phyloP scores from a whole-genome alignment of 2,888 invertebrate genomes.

The Drepana falcataria region DNA sequence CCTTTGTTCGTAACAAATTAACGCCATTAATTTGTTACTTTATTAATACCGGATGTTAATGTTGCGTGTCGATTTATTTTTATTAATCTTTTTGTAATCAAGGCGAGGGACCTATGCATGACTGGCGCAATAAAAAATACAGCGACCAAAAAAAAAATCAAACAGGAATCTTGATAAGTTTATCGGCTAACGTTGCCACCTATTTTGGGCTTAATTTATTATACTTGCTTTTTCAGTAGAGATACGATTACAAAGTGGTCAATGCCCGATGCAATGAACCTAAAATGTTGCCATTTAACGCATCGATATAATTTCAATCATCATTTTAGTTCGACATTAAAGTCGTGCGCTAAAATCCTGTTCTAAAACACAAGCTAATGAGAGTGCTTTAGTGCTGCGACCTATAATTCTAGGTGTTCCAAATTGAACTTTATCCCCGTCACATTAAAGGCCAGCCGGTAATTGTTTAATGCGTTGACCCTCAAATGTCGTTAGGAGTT shows the following conservation, averaged over 20 bases:
- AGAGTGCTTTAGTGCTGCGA: not conserved
- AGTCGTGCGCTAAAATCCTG: not conserved
- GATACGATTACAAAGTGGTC: too few species aligned
- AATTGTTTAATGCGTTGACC: not conserved
- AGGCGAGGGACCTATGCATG: not conserved
- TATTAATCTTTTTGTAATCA: not conserved
- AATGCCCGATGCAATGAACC: too few species aligned
- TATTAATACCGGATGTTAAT: not conserved
- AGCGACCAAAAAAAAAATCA: not conserved
- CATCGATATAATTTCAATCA: not conserved
- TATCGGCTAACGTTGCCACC: not conserved
- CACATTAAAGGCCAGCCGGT: not conserved
- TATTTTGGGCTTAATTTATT: not conserved
- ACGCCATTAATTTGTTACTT: constrained; percentile 1
- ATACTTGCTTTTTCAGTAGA: not conserved
- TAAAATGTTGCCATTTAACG: too few species aligned
- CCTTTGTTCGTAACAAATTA: constrained; percentile 1
- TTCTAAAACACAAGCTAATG: not conserved
- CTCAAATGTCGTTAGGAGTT: not conserved
- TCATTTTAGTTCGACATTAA: not conserved
- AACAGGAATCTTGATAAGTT: not conserved
- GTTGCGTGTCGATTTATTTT: not conserved
- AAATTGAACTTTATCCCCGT: not conserved
- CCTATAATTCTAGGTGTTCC: not conserved
- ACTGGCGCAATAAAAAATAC: not conserved